phyloP scores from a whole-genome alignment of 2,797 vertebrate genomes.

The Setipinna tenuifilis region DNA sequence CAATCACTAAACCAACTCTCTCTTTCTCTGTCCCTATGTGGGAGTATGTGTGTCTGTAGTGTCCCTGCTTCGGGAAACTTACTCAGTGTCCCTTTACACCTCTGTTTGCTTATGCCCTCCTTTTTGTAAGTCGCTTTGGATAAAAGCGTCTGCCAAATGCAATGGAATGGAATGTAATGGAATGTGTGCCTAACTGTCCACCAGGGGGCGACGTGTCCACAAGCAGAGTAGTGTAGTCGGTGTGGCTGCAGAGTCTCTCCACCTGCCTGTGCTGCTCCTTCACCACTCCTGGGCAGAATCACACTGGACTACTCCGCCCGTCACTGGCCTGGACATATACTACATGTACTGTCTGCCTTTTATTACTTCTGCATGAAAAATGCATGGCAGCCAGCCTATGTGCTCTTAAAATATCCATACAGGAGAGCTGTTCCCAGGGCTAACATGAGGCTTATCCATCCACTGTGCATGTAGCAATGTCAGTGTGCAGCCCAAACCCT shows the following conservation, averaged over 20 bases:
- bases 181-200: background rate
- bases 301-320: background rate
- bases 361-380: conserved; percentile 8
- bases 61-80: too few species aligned
- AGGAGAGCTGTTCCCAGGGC: too few species aligned
- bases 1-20: too few species aligned
- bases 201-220: background rate
- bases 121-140: too few species aligned
- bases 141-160: too few species aligned
- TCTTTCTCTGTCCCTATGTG: too few species aligned
- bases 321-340: background rate
- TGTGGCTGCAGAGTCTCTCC: background rate
- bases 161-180: too few species aligned
- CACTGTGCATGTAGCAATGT: background rate
- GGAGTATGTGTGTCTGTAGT: too few species aligned
- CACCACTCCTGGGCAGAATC: background rate
- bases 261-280: background rate
- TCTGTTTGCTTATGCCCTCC: too few species aligned
- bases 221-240: background rate
- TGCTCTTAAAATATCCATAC: background rate
- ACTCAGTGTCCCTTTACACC: too few species aligned
- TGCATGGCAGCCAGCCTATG: conserved; percentile 13
- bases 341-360: too few species aligned
- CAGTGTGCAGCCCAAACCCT: background rate
- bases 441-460: too few species aligned